phyloP scores from a whole-genome alignment of 1,140 invertebrate species.

The Drosophila auraria region DNA sequence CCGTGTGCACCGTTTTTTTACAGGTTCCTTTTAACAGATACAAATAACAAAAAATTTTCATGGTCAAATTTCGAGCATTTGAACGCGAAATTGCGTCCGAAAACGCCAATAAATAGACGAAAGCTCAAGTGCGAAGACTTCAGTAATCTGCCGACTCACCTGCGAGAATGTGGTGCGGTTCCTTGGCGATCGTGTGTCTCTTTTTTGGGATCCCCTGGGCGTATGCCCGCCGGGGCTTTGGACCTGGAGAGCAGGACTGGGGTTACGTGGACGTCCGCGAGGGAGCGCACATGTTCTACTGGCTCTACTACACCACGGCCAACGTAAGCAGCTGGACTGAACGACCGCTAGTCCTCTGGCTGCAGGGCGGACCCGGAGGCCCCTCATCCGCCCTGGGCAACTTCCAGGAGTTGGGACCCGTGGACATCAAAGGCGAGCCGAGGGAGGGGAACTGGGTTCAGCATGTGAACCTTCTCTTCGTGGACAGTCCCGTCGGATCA shows the following conservation, averaged over 20 bases:
- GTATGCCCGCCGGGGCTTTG: slow-evolving; percentile 84
- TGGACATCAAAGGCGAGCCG: slow-evolving; percentile 88
- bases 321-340: slow-evolving; percentile 87
- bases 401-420: slow-evolving; percentile 91
- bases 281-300: slow-evolving; percentile 93
- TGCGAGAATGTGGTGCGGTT: slow-evolving; percentile 34
- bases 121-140: too few relatives aligned
- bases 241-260: slow-evolving; percentile 89
- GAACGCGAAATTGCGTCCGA: too few relatives aligned
- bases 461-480: slow-evolving; percentile 92
- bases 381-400: slow-evolving; percentile 92
- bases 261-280: slow-evolving; percentile 89
- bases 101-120: too few relatives aligned
- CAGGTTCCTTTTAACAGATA: too few relatives aligned
- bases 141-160: neutral
- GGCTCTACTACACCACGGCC: slow-evolving; percentile 91
- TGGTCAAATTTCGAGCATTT: too few relatives aligned
- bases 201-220: slow-evolving; percentile 7
- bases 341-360: slow-evolving; percentile 91
- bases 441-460: slow-evolving; percentile 92
- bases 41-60: too few relatives aligned
- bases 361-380: slow-evolving; percentile 91
- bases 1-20: too few relatives aligned
- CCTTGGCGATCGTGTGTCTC: slow-evolving; percentile 14
- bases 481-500: slow-evolving; percentile 96